Conservation (phyloP, 2,113 vertebrate species). For the Ptilonorhynchus violaceus region DNA sequence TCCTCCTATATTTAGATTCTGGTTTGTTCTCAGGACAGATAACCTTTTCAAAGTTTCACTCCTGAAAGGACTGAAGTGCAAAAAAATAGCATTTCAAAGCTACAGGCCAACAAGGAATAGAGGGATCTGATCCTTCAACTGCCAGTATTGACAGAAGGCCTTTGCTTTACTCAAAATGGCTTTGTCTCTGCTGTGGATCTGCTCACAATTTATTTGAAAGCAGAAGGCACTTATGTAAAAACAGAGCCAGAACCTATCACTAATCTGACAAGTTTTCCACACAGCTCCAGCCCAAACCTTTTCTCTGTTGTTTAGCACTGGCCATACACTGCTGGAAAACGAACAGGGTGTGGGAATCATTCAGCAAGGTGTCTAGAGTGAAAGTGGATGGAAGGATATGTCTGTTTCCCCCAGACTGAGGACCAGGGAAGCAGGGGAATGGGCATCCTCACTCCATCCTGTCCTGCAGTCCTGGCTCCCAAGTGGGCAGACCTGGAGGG, state of each 20-base stretch:
- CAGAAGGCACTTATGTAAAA: not conserved
- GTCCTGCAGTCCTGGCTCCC: not conserved
- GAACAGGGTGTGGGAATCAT: not conserved
- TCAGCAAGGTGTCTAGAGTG: not conserved
- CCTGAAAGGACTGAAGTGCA: not conserved
- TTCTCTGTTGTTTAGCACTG: not conserved
- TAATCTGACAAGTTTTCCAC: not conserved
- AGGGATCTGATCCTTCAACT: not conserved
- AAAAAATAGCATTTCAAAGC: not conserved
- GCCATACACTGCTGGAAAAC: not conserved
- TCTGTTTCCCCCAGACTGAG: not conserved
- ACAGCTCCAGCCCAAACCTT: not conserved
- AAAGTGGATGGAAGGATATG: not conserved
- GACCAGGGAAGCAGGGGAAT: not conserved
- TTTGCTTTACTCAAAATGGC: not conserved
- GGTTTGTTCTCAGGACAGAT: not conserved
- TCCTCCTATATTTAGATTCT: slow-evolving; percentile 14
- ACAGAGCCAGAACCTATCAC: not conserved
- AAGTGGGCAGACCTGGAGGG: not conserved
- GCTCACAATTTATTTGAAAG: not conserved
- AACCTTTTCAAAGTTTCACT: slow-evolving; percentile 38
- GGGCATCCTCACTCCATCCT: not conserved
- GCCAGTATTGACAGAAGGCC: not conserved
- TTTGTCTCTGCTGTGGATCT: not conserved
- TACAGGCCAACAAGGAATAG: not conserved